These are phyloP conservation scores for Apeira syringaria DNA, from an alignment of 2,888 invertebrate genomes.

Conservation along the genomic window DNA sequence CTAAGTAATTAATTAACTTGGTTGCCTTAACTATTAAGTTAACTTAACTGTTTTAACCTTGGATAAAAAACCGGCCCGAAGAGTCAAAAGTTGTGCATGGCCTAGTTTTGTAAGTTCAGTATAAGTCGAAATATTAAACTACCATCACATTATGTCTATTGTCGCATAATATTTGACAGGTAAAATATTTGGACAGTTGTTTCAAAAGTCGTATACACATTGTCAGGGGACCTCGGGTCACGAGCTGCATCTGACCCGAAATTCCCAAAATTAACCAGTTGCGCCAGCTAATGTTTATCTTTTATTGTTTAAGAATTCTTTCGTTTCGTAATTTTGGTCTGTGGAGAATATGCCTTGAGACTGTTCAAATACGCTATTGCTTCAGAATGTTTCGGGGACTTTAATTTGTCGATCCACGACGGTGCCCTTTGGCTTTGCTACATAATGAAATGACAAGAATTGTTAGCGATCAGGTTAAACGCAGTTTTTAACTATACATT, in stretches of 20 bases:
- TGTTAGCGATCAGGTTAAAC: no score
- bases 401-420: no score
- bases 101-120: no score
- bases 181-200: conserved; percentile 45
- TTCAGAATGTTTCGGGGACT: not conserved
- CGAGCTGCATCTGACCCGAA: conserved; percentile 30
- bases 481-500: no score
- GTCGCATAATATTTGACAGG: conserved; percentile 39
- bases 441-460: no score
- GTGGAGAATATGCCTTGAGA: conserved; percentile 3
- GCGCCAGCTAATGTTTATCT: conserved; percentile 31
- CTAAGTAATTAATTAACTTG: no score
- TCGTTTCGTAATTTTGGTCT: conserved; percentile 13
- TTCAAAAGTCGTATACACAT: conserved; percentile 24
- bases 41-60: no score
- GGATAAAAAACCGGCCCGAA: no score
- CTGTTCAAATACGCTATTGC: conserved; percentile 5
- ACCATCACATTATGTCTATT: not conserved
- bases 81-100: no score
- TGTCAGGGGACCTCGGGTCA: conserved; percentile 27
- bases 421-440: no score
- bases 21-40: no score
- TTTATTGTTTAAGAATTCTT: conserved; percentile 34
- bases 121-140: conserved; percentile 1
- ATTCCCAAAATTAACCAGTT: conserved; percentile 34